Conservation (phyloP, 2,797 vertebrate genomes). For the Brotogeris chrysoptera region DNA sequence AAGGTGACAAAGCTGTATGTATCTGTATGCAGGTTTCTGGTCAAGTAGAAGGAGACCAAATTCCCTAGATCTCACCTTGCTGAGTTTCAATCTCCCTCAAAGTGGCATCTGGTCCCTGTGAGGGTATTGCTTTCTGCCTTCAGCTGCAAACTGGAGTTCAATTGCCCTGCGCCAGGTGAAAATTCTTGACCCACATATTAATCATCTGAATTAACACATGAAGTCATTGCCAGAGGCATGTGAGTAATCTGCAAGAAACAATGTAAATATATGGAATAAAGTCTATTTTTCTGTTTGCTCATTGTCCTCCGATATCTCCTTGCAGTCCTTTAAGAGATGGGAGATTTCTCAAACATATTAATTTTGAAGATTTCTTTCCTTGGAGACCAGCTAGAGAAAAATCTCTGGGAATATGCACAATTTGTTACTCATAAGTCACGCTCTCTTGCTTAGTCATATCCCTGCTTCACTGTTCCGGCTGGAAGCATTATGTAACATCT, state of each 20-base stretch:
- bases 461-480: neutral
- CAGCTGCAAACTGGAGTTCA: neutral
- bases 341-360: neutral
- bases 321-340: neutral
- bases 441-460: constrained; percentile 56
- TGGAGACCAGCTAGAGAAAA: neutral
- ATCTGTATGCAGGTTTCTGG: neutral
- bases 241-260: neutral
- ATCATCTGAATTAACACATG: neutral
- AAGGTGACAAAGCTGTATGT: neutral
- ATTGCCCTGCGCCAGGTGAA: neutral
- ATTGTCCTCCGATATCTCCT: neutral
- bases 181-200: constrained; percentile 1
- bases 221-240: neutral
- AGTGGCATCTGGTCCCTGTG: neutral
- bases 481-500: constrained; percentile 44
- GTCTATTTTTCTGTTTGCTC: neutral
- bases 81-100: neutral
- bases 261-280: constrained; percentile 2
- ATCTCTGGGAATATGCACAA: constrained; percentile 21
- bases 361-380: neutral
- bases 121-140: neutral
- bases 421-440: constrained; percentile 54
- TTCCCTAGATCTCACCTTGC: neutral
- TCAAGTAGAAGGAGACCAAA: neutral